Evolutionary conservation across 2,113 vertebrate species (phyloP), one percentile per base, ranked within the genome.

Genomic region (Clarias macrocephalus): DNA sequence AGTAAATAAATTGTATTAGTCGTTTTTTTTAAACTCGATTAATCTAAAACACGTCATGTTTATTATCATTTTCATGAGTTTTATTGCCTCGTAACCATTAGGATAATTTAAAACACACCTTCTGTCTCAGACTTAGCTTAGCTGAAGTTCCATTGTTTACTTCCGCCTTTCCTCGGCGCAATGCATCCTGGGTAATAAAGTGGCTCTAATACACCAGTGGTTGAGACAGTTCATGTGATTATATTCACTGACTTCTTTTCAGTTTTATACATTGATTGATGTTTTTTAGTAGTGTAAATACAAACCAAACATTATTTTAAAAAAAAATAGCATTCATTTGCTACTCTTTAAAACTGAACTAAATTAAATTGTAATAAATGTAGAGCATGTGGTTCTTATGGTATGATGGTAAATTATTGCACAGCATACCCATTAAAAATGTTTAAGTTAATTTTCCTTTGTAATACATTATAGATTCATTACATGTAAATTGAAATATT

Each of bases 171-270:
- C 63, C 21, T 30, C 0, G 1, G 1, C 82, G 89, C 91, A 88
- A 70, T 16, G 90, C 19, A 42, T 73, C 80, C 12, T 94, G 93
- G 94, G 93, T 90, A 89, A 80, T 84, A 91, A 63, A 25, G 87
- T 90, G 72, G 60, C 30, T 15, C 70, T 56, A 5, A 63, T 30
- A 7, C 16, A 16, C 63, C 0, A 48, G 16, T 66, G 12, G 2
- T 3, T 0, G 16, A 1, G 33, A 18, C 37, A 16, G 30, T 37
- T 73, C 6, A 5, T 52, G 21, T 0, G 4, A 52, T 54, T 76
- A 25, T 13, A n/a, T 77, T n/a, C 25, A 75, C 0, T 75, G 3
- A 42, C 37, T 11, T 4, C 0, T 11, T 12, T 66, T 30, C 16
- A 70, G 21, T 48, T 12, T 75, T 76, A 10, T 7, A 52, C 4